phyloP scores from a whole-genome alignment of 1,140 invertebrate species.

The Hycleus cichorii region DNA sequence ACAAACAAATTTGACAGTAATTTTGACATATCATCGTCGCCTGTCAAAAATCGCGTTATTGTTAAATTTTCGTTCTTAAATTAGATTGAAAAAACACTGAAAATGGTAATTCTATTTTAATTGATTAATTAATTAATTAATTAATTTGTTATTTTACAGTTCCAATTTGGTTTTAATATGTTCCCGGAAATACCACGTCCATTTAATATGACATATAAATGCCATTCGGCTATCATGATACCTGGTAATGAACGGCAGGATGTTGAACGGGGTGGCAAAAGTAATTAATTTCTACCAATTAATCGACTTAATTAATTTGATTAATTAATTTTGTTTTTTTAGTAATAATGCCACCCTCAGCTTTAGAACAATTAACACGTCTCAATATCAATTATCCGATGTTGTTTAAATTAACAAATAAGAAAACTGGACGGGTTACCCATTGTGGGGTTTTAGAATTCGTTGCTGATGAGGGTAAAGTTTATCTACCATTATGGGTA shows the following conservation, averaged over 20 bases:
- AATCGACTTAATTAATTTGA: not conserved
- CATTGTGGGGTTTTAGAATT: slow-evolving; percentile 99
- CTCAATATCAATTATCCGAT: slow-evolving; percentile 98
- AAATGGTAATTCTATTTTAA: slow-evolving; percentile 10
- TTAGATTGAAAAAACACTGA: not conserved
- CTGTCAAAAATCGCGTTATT: no score
- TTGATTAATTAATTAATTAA: not conserved
- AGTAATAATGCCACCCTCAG: slow-evolving; percentile 98
- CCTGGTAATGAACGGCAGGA: slow-evolving; percentile 89
- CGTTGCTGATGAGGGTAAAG: slow-evolving; percentile 97
- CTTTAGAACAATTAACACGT: slow-evolving; percentile 84
- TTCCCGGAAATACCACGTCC: slow-evolving; percentile 72
- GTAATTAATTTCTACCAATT: slow-evolving; percentile 47
- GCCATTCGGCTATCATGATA: slow-evolving; percentile 94
- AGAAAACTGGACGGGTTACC: slow-evolving; percentile 75
- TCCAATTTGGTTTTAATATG: slow-evolving; percentile 76
- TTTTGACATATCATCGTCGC: no score
- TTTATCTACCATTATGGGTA: slow-evolving; percentile 97
- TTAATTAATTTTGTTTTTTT: slow-evolving; percentile 37
- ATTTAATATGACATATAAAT: slow-evolving; percentile 78
- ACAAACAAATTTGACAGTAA: no score
- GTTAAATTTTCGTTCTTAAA: no score
- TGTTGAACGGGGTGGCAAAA: slow-evolving; percentile 97
- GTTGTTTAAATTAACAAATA: slow-evolving; percentile 95
- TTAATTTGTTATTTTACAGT: slow-evolving; percentile 40